Conservation (phyloP, 2,888 invertebrate species). For the Eupeodes luniger region DNA sequence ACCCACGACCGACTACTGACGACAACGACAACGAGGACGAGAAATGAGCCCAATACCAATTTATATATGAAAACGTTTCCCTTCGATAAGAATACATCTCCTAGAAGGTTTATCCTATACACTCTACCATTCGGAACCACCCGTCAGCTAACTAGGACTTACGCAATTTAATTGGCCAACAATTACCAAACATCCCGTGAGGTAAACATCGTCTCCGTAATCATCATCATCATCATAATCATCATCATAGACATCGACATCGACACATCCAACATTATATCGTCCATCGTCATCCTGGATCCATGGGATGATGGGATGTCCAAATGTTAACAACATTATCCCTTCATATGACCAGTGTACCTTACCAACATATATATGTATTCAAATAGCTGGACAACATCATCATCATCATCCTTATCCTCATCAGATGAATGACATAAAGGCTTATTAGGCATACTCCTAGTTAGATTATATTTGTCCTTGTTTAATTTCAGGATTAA, state of each 20-base stretch:
- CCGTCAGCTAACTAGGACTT: constrained; percentile 6
- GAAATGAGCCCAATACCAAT: background rate
- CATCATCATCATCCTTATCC: constrained; percentile 13
- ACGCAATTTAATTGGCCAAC: constrained; percentile 62
- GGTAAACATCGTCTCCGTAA: constrained; percentile 28
- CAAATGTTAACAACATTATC: constrained; percentile 24
- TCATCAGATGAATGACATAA: background rate
- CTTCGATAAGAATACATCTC: constrained; percentile 1
- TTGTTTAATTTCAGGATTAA: background rate
- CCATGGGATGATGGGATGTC: background rate
- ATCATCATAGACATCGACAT: background rate
- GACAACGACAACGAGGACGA: no score
- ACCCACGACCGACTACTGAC: no score
- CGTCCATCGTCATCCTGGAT: background rate
- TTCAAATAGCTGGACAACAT: background rate
- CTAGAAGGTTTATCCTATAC: background rate
- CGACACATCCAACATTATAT: no score
- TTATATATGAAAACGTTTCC: background rate
- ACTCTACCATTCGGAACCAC: background rate
- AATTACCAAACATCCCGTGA: constrained; percentile 50
- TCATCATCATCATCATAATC: constrained; percentile 20
- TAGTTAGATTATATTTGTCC: background rate
- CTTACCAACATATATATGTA: no score
- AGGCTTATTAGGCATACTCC: background rate
- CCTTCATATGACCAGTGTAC: background rate